phyloP scores from a whole-genome alignment of 2,113 vertebrate species.

The Cairina moschata region DNA sequence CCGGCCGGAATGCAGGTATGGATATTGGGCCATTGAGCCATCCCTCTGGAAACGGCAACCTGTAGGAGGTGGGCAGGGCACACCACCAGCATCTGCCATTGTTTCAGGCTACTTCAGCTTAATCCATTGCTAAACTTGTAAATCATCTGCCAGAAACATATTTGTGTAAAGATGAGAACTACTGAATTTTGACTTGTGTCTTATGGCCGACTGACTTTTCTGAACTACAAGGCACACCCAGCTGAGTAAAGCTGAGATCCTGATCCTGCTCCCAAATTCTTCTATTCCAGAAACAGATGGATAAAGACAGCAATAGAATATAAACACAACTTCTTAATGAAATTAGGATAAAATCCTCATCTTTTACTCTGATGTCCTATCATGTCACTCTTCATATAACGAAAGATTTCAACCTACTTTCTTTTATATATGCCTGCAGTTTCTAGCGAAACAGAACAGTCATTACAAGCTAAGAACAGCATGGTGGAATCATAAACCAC shows the following conservation, averaged over 20 bases:
- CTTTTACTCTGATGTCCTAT: background rate
- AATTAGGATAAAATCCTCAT: background rate
- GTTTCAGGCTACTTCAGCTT: background rate
- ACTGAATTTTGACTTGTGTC: background rate
- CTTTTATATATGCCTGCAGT: background rate
- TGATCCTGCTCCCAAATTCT: background rate
- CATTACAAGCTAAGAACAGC: background rate
- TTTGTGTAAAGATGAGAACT: background rate
- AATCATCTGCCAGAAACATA: background rate
- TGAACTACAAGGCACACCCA: background rate
- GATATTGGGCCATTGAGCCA: background rate
- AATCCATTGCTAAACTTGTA: background rate
- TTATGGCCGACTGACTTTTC: background rate
- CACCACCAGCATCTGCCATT: background rate
- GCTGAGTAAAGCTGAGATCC: background rate
- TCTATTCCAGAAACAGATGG: background rate
- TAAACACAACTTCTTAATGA: background rate
- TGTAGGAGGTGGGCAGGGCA: slow-evolving; percentile 22
- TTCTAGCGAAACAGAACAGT: background rate
- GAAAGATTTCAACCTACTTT: background rate
- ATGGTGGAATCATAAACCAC: background rate
- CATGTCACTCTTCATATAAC: background rate
- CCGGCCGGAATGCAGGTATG: background rate
- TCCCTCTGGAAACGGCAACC: background rate
- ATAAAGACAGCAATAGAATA: background rate